Percentiles rank a stretch among this genome's conserved stretches.
phyloP scores from a whole-genome alignment of 1,140 invertebrate species.

The Bilobella aurantiaca region DNA sequence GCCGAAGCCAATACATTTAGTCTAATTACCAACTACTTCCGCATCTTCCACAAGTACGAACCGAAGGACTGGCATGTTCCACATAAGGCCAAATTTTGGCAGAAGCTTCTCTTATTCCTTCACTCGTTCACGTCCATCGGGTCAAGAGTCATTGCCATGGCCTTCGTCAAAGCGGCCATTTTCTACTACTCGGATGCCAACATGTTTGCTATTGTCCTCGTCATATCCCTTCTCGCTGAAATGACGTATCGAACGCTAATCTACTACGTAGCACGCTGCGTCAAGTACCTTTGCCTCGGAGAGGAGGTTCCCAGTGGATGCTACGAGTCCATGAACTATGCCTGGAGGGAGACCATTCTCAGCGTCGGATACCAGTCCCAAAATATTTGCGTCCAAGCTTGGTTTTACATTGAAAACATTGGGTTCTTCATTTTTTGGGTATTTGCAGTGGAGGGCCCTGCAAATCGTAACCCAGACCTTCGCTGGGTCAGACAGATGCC shows the following conservation, averaged over 20 bases:
- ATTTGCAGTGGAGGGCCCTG: slow-evolving; percentile 10
- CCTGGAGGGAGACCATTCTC: slow-evolving; percentile 28
- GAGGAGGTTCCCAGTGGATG: slow-evolving; percentile 27
- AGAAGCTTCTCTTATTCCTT: slow-evolving; percentile 26
- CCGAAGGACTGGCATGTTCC: slow-evolving; percentile 23
- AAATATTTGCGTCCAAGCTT: slow-evolving; percentile 26
- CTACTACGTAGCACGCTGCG: slow-evolving; percentile 20
- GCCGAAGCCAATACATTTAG: slow-evolving; percentile 29
- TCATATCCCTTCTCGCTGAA: slow-evolving; percentile 7
- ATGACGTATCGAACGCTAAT: slow-evolving; percentile 15
- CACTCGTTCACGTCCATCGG: slow-evolving; percentile 29
- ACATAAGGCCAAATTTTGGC: slow-evolving; percentile 17
- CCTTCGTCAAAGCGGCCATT: slow-evolving; percentile 14
- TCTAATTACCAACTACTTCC: slow-evolving; percentile 25
- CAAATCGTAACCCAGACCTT: neutral
- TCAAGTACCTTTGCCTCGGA: slow-evolving; percentile 12
- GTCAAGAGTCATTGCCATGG: slow-evolving; percentile 17
- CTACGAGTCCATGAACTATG: slow-evolving; percentile 32
- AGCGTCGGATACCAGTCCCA: slow-evolving; percentile 24
- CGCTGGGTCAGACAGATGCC: neutral
- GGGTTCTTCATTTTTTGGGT: slow-evolving; percentile 25
- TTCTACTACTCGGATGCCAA: neutral
- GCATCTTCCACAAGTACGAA: slow-evolving; percentile 24
- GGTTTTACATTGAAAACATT: slow-evolving; percentile 30
- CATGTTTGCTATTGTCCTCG: slow-evolving; percentile 14